These are phyloP conservation scores for Hoplodrina blanda DNA, from an alignment of 2,888 invertebrate genomes.

Conservation along the genomic window DNA sequence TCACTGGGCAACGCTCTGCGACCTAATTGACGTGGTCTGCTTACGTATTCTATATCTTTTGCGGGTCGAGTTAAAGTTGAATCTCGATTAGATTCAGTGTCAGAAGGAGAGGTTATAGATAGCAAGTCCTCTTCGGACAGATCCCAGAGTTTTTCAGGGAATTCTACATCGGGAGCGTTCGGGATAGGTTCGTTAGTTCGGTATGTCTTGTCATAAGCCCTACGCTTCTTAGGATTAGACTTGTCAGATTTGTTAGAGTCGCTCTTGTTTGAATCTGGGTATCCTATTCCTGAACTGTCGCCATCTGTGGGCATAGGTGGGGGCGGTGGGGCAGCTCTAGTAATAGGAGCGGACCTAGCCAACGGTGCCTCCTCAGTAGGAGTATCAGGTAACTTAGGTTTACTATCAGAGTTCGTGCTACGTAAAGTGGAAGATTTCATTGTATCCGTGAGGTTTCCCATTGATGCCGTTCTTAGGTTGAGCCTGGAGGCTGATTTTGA, in stretches of 20 bases:
- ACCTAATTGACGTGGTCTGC: conserved; percentile 90
- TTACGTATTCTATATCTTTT: conserved; percentile 91
- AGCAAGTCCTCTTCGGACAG: conserved; percentile 92
- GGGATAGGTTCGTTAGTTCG: conserved; percentile 95
- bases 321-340: conserved; percentile 73
- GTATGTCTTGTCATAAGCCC: conserved; percentile 95
- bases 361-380: conserved; percentile 83
- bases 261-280: conserved; percentile 88
- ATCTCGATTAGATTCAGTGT: conserved; percentile 91
- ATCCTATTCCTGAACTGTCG: conserved; percentile 89
- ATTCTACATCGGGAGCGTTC: conserved; percentile 93
- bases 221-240: conserved; percentile 91
- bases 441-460: conserved; percentile 89
- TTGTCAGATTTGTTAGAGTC: conserved; percentile 89
- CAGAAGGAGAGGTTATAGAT: conserved; percentile 89
- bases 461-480: conserved; percentile 89
- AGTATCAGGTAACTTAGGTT: conserved; percentile 80
- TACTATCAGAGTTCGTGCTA: conserved; percentile 80
- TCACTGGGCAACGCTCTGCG: conserved; percentile 90
- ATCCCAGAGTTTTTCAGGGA: conserved; percentile 95
- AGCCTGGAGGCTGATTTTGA: conserved; percentile 91
- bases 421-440: conserved; percentile 84
- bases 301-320: conserved; percentile 82
- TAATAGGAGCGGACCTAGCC: conserved; percentile 65
- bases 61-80: conserved; percentile 90